These are phyloP conservation scores for Elmis aenea DNA, from an alignment of 2,888 invertebrate genomes.

Conservation along the genomic window DNA sequence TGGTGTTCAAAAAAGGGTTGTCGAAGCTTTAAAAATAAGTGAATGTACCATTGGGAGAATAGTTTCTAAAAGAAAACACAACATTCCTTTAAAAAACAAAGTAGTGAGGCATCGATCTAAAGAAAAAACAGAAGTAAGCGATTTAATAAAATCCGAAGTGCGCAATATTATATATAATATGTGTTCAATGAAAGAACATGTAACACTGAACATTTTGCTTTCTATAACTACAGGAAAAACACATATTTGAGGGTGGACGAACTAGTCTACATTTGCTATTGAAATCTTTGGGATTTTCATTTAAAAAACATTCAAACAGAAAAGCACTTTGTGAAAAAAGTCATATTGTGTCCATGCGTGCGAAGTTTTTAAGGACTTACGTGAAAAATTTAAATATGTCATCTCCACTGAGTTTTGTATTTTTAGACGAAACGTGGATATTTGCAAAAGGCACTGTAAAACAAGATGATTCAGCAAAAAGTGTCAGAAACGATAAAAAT, in stretches of 20 bases:
- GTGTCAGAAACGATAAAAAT: not conserved
- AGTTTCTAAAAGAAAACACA: not conserved
- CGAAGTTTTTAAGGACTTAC: conserved; percentile 1
- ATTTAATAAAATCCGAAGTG: too few species aligned
- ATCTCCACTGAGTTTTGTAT: conserved; percentile 1
- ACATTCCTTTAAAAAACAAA: too few species aligned
- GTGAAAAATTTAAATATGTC: conserved; percentile 1
- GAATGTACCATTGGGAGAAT: not conserved
- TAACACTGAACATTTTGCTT: not conserved
- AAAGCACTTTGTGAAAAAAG: conserved; percentile 3
- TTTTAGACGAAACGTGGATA: conserved; percentile 4
- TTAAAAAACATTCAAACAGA: not conserved
- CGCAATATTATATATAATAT: too few species aligned
- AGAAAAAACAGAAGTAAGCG: too few species aligned
- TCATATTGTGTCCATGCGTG: not conserved
- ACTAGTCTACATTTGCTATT: too few species aligned
- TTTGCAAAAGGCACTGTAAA: conserved; percentile 1
- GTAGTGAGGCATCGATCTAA: too few species aligned
- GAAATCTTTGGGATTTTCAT: conserved; percentile 1
- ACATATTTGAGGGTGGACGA: too few species aligned
- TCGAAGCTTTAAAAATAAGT: not conserved
- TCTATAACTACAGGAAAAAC: not conserved
- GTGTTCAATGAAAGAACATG: too few species aligned
- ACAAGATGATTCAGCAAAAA: conserved; percentile 1
- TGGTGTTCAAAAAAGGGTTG: not conserved